These are phyloP conservation scores for Odocoileus hemionus DNA, from an alignment of 2,113 vertebrate genomes.

Conservation along the genomic window DNA sequence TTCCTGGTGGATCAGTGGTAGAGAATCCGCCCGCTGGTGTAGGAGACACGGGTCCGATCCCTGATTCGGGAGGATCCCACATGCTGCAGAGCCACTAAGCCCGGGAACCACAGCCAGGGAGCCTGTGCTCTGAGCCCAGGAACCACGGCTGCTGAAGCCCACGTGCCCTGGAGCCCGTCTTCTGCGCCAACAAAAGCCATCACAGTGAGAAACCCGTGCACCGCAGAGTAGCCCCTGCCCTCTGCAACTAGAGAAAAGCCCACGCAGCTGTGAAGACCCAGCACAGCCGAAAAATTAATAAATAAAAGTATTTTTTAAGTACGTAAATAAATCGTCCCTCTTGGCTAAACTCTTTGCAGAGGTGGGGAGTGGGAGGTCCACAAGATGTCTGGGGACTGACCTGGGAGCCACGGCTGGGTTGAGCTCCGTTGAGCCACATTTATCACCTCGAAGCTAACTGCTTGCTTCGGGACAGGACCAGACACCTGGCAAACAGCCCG, in stretches of 20 bases:
- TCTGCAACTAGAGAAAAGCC: not conserved
- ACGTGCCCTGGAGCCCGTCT: not conserved
- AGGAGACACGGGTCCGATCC: not conserved
- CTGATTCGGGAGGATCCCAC: not conserved
- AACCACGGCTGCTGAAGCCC: not conserved
- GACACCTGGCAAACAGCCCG: not conserved
- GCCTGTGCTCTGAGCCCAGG: too few species aligned
- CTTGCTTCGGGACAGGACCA: not conserved
- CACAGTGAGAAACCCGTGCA: fast-evolving
- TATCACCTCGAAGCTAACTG: not conserved
- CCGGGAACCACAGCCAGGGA: not conserved
- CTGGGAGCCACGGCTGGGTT: not conserved
- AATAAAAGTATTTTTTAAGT: not conserved
- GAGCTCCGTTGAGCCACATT: not conserved
- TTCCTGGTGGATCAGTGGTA: not conserved
- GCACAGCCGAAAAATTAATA: not conserved
- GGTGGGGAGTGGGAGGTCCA: not conserved
- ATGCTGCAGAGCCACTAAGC: not conserved
- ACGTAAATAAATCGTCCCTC: constrained; percentile 4
- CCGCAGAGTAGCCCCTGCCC: fast-evolving
- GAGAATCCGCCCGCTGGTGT: not conserved
- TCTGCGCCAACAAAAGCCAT: not conserved
- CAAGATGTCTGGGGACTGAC: not conserved
- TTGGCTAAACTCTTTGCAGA: constrained; percentile 12
- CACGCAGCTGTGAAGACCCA: not conserved